Percentiles rank a stretch among this genome's conserved stretches.
These are phyloP conservation scores for Nothocercus julius DNA, from an alignment of 2,113 vertebrate genomes.

Conservation along the genomic window DNA sequence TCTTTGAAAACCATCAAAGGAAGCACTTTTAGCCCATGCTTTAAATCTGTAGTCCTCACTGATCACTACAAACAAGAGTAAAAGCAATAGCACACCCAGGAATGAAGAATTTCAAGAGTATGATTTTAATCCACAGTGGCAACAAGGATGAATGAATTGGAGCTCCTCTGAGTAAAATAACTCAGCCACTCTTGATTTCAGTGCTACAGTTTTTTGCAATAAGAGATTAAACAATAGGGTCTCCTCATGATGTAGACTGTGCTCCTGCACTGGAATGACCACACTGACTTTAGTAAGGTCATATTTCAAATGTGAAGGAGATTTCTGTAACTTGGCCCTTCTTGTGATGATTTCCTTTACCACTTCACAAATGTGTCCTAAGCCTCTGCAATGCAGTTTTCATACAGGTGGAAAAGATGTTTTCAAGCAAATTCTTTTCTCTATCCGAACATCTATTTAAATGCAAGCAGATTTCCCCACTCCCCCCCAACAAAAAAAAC, in stretches of 20 bases:
- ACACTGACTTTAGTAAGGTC: not conserved
- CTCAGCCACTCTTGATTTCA: not conserved
- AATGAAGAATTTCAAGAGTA: not conserved
- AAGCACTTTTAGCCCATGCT: conserved; percentile 14
- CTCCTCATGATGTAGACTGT: not conserved
- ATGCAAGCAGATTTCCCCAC: conserved; percentile 35
- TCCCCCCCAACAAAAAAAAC: not conserved
- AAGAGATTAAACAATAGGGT: not conserved
- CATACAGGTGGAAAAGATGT: conserved; percentile 47
- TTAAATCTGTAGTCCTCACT: not conserved
- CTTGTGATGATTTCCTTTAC: not conserved
- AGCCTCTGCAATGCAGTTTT: conserved; percentile 2
- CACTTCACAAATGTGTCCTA: not conserved
- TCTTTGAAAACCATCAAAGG: conserved; percentile 73
- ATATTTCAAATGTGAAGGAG: not conserved
- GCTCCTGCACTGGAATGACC: not conserved
- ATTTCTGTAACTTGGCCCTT: conserved; percentile 3
- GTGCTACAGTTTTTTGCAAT: not conserved
- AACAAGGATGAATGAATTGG: not conserved
- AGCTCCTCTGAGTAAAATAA: not conserved
- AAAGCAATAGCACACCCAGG: not conserved
- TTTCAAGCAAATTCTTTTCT: conserved; percentile 52
- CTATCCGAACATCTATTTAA: conserved; percentile 48
- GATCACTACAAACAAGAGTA: not conserved
- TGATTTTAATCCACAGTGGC: not conserved